Conservation (phyloP, 2,888 invertebrate species). For the Oscheius sp. region DNA sequence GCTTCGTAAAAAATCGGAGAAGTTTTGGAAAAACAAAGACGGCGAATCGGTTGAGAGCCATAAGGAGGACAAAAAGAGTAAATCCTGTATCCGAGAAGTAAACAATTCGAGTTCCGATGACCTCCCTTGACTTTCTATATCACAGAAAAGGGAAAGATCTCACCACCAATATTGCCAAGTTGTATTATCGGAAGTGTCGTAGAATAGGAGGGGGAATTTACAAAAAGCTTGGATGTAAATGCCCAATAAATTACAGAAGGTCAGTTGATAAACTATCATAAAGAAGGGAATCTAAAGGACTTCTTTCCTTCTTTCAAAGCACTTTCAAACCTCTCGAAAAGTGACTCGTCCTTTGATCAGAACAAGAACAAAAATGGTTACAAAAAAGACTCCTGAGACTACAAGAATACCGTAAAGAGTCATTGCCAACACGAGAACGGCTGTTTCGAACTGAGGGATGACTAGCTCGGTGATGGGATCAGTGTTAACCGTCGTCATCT, state of each 20-base stretch:
- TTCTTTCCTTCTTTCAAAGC: background rate
- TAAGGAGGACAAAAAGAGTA: conserved; percentile 19
- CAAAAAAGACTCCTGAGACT: conserved; percentile 8
- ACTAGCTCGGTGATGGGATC: conserved; percentile 2
- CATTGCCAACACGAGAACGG: background rate
- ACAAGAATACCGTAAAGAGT: conserved; percentile 17
- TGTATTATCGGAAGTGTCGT: conserved; percentile 3
- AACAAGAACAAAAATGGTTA: conserved; percentile 19
- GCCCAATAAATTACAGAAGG: conserved; percentile 8
- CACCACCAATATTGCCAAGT: background rate
- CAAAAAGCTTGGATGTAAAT: conserved; percentile 19
- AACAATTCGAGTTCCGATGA: background rate
- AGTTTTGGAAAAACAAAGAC: conserved; percentile 15
- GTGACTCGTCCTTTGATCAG: conserved; percentile 17
- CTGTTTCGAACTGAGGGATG: background rate
- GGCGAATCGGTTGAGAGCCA: conserved; percentile 28
- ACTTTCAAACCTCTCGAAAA: conserved; percentile 14
- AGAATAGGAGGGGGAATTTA: conserved; percentile 18
- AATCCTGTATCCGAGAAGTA: conserved; percentile 21
- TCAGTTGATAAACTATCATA: conserved; percentile 14
- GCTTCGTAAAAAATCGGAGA: conserved; percentile 2
- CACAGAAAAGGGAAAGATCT: background rate
- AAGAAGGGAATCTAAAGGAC: conserved; percentile 26
- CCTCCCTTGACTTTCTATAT: conserved; percentile 3
- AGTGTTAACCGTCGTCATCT: conserved; percentile 5